A percentile compares a stretch with the other conserved stretches of the same genome.
These are phyloP conservation scores for Neodon shergylaensis DNA, from an alignment of 2,113 vertebrate species.

Conservation along the genomic window DNA sequence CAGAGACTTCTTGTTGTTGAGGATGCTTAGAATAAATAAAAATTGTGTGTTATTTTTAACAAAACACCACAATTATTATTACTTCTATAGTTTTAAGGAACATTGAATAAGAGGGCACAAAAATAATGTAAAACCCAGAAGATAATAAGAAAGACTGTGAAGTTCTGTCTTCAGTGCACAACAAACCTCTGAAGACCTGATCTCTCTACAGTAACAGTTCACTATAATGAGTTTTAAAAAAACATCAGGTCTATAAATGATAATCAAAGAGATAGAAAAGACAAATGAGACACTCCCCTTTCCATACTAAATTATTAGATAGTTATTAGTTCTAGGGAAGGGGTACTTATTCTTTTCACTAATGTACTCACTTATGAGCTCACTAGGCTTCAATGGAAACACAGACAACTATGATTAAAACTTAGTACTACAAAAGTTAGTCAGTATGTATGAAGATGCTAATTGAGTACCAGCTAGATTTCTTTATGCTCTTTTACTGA, in stretches of 20 bases:
- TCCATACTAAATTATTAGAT: not conserved
- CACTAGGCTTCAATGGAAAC: not conserved
- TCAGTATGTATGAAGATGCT: not conserved
- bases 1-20: not conserved
- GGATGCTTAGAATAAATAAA: not conserved
- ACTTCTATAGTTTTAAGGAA: not conserved
- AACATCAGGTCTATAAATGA: too few species aligned
- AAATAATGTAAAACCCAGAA: not conserved
- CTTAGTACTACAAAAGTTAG: not conserved
- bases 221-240: not conserved
- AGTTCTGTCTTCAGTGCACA: not conserved
- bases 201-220: not conserved
- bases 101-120: not conserved
- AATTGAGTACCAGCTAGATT: not conserved
- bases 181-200: not conserved
- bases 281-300: too few species aligned
- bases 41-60: not conserved
- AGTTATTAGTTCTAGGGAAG: not conserved
- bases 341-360: not conserved
- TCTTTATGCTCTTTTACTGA: not conserved
- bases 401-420: not conserved
- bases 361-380: not conserved
- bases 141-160: not conserved
- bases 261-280: not conserved
- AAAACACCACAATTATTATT: not conserved